phyloP scores from a whole-genome alignment of 64 coral and sea anemone species.

The Montipora cactus region DNA sequence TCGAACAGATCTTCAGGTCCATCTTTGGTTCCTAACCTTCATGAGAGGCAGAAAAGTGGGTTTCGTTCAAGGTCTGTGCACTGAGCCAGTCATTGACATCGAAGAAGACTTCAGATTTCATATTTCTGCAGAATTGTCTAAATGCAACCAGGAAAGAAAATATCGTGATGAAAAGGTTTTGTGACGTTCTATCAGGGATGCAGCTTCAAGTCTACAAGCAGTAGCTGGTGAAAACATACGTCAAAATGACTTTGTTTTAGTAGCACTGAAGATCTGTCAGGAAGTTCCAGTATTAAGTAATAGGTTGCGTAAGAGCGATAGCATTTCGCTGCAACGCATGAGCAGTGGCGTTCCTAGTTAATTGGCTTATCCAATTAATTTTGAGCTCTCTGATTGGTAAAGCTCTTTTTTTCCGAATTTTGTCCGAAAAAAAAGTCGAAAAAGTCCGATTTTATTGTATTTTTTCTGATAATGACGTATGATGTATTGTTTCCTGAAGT shows the following conservation, averaged over 20 bases:
- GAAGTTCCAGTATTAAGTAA: conserved; percentile 24
- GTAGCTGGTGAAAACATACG: conserved; percentile 26
- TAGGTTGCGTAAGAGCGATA: not conserved
- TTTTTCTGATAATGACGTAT: not conserved
- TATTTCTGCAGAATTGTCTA: not conserved
- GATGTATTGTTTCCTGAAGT: not conserved
- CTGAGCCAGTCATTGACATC: not conserved
- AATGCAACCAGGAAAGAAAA: not conserved
- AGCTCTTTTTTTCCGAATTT: not conserved
- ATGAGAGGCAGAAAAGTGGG: not conserved
- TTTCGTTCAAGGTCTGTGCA: not conserved
- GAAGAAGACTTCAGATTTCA: conserved; percentile 30
- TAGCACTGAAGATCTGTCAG: conserved; percentile 62
- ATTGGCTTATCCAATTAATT: not conserved
- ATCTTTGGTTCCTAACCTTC: not conserved
- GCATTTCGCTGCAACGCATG: conserved; percentile 7
- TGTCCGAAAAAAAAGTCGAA: not conserved
- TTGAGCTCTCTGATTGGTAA: not conserved
- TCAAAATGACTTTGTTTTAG: conserved; percentile 34
- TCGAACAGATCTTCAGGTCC: not conserved
- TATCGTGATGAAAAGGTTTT: conserved; percentile 6
- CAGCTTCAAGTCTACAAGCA: conserved; percentile 27
- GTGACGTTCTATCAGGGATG: conserved; percentile 48
- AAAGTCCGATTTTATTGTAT: not conserved
- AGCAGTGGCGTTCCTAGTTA: not conserved